Evolutionary conservation across 2,888 invertebrate genomes (phyloP), one percentile per base, ranked within the genome.

Genomic region (Drosophila sordidula): DNA sequence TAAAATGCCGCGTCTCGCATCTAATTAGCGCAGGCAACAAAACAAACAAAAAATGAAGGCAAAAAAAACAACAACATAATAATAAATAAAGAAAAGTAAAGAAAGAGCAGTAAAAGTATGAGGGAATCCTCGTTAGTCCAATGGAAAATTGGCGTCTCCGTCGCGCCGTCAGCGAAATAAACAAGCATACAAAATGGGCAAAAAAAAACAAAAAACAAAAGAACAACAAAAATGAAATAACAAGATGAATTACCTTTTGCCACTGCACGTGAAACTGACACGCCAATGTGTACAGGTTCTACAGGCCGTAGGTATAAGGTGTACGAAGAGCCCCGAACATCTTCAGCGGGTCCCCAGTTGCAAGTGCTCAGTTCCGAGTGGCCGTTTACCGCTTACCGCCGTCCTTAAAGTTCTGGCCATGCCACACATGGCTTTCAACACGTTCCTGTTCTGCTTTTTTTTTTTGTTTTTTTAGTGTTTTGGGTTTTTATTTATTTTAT

Each of bases 241-340:
- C 82, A 84, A 85, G 90, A 90, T 90, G 89, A 82, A 90, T 90
- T 89, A 83, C 89, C 83, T 85, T 80, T 86, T 86, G 89, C 84
- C 90, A 89, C 85, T 85, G 87, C 90, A 90, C 81, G 80, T 79
- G 83, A 85, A 84, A 89, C 80, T 83, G 81, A 88, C 90, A 90
- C 89, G 90, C 89, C 80, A 90, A 75, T 73, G 67, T 63, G 39
- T 51, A 29, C 39, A 47, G 46, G 29, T 55, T 36, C 45, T 25
- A 22, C 36, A 25, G 45, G 38, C 32, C 52, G 44, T n/a, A 4
- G 8, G 29, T n/a, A 38, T n/a, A 25, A 42, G 47, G 22, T 18
- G 16, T 38, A 45, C 46, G 56, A 16, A 44, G 34, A 46, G 52
- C 42, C 50, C 56, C 62, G 41, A 45, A 54, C 41, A 45, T 54